A percentile compares a stretch with the other conserved stretches of the same genome.
These are phyloP conservation scores for Drosophila recens DNA, from an alignment of 2,888 invertebrate species.

Conservation along the genomic window DNA sequence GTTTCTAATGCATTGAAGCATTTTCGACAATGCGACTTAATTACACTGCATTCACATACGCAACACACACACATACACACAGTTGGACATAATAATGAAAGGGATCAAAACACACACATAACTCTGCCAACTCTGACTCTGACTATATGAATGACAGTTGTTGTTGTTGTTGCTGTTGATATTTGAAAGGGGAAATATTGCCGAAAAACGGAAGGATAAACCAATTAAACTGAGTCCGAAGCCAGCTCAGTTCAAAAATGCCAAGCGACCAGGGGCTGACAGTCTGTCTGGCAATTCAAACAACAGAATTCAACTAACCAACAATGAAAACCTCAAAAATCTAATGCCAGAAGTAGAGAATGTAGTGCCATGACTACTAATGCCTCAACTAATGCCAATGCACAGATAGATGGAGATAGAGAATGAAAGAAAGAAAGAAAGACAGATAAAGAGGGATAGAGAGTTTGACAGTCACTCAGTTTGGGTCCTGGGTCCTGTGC, in stretches of 20 bases:
- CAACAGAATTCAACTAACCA: slow-evolving; percentile 77
- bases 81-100: slow-evolving; percentile 49
- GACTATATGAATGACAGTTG: slow-evolving; percentile 42
- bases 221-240: slow-evolving; percentile 73
- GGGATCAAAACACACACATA: slow-evolving; percentile 31
- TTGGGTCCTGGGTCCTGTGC: slow-evolving; percentile 5
- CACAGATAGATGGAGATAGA: slow-evolving; percentile 7
- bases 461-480: slow-evolving; percentile 23
- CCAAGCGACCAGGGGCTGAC: slow-evolving; percentile 28
- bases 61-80: slow-evolving; percentile 24
- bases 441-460: not conserved
- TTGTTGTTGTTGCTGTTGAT: not conserved
- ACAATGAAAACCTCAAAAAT: slow-evolving; percentile 80
- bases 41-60: slow-evolving; percentile 50
- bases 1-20: slow-evolving; percentile 18
- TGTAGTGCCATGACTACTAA: slow-evolving; percentile 71
- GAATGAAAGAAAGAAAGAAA: not conserved
- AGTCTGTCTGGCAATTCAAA: slow-evolving; percentile 69
- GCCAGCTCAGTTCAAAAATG: slow-evolving; percentile 53
- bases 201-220: slow-evolving; percentile 64
- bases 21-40: slow-evolving; percentile 67
- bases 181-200: slow-evolving; percentile 2
- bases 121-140: slow-evolving; percentile 23
- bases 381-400: slow-evolving; percentile 34
- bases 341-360: slow-evolving; percentile 44